Base-by-base conservation (phyloP, 2,888 invertebrate species). In the Leucophenga montana region DNA sequence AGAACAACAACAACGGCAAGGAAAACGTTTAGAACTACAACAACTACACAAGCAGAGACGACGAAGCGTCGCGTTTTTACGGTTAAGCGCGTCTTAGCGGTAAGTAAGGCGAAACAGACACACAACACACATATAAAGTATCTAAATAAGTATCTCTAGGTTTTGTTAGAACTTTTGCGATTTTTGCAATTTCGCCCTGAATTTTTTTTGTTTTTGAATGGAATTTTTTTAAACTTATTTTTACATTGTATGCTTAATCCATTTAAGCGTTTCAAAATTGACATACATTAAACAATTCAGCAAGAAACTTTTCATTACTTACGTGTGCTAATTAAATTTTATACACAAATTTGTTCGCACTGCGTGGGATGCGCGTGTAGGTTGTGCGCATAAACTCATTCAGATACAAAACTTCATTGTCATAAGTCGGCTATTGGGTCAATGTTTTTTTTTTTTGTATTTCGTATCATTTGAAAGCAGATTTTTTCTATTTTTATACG, bases 381-480 rank as follows among this genome's bases (percentile, higher is more conserved):
- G 27, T 27, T n/a, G n/a, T 54, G 27, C 57, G 33, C 48, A 22
- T 16, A 65, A 69, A 56, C 72, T 72, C 75, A 67, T 76, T 75
- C 73, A 81, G 79, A 75, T 81, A 78, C 14, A 50, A n/a, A 53
- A 22, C 27, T 11, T 27, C 33, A 31, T 20, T 56, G 78, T 83
- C 78, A 80, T 80, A 83, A 81, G 84, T 81, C 84, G 84, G 80
- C 84, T 84, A 81, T 74, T 81, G 75, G 80, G 80, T 81, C 80
- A 81, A 82, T 80, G 74, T 50, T 5, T 50, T 16, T 73, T 73
- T 69, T 73, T 69, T 73, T 70, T 73, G 62, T 67, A n/a, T 73
- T 70, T 67, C 57, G 70, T 67, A 70, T 65, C 73, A 54, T 67
- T 73, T 73, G 73, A 67, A 70, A 59, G 8, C 11, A 39, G 3